Percentiles rank a stretch among this genome's conserved stretches.
These are phyloP conservation scores for Flexamia atlantica DNA, from an alignment of 2,888 invertebrate species.

Conservation along the genomic window DNA sequence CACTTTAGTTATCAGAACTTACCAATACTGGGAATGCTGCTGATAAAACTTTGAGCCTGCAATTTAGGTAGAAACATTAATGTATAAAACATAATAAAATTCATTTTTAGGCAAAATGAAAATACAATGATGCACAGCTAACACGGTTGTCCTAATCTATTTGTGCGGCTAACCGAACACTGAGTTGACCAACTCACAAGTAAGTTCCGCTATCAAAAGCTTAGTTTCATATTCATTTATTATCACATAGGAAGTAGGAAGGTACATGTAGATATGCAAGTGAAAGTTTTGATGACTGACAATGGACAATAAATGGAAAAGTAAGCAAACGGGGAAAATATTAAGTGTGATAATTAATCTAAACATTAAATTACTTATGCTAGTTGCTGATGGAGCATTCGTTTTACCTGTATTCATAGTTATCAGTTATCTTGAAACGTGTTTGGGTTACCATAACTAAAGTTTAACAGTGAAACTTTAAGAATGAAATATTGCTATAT, in stretches of 20 bases:
- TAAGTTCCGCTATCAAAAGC: background rate
- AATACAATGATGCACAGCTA: background rate
- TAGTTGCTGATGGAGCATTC: too few relatives aligned
- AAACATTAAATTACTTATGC: too few relatives aligned
- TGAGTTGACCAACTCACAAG: background rate
- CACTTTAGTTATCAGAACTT: background rate
- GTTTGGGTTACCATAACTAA: too few relatives aligned
- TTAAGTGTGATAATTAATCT: too few relatives aligned
- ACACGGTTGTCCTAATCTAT: background rate
- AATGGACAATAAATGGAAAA: too few relatives aligned
- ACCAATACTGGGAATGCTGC: background rate
- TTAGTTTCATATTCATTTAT: background rate
- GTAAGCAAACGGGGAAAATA: too few relatives aligned
- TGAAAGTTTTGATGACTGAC: background rate
- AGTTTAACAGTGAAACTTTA: too few relatives aligned
- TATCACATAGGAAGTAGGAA: conserved; percentile 7
- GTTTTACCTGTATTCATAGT: too few relatives aligned
- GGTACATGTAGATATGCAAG: background rate
- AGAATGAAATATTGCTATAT: too few relatives aligned
- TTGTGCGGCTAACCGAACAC: background rate
- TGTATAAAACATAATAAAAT: background rate
- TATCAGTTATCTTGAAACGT: too few relatives aligned
- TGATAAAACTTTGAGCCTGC: background rate
- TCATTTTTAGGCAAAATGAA: background rate
- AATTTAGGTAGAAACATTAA: background rate